Evolutionary conservation across 2,113 vertebrate genomes (phyloP).

Genomic region (Noctilio leporinus): DNA sequence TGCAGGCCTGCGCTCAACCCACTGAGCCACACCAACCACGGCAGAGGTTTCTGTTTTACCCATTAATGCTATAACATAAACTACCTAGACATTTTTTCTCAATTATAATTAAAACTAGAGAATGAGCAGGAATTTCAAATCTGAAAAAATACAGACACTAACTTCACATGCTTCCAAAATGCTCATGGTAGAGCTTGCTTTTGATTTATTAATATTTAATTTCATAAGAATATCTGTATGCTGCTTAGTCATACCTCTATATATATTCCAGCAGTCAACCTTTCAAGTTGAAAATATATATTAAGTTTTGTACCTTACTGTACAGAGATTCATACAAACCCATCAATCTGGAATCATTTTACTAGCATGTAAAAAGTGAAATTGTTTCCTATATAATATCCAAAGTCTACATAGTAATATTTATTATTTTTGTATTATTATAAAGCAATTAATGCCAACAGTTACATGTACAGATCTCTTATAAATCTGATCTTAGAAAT

Average conservation of each 20-base stretch:
- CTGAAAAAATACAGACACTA: not conserved
- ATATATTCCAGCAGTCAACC: conserved; percentile 19
- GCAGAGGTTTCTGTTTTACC: not conserved
- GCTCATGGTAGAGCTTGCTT: not conserved
- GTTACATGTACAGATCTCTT: not conserved
- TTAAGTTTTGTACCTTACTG: not conserved
- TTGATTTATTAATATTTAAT: conserved; percentile 21
- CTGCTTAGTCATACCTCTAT: not conserved
- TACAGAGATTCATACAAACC: not conserved
- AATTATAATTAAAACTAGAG: conserved; percentile 31
- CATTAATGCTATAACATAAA: not conserved
- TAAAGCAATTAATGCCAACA: not conserved
- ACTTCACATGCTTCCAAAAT: conserved; percentile 19
- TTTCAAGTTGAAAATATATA: conserved; percentile 42
- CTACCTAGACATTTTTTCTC: not conserved
- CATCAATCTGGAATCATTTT: conserved; percentile 25
- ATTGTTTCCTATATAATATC: conserved; percentile 4
- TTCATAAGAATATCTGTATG: conserved; percentile 18
- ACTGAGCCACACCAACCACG: too few species aligned
- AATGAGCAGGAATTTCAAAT: conserved; percentile 21
- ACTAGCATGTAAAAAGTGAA: conserved; percentile 23
- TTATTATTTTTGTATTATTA: conserved; percentile 14
- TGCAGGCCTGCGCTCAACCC: too few species aligned
- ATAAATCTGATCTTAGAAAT: conserved; percentile 26
- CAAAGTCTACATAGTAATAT: not conserved